These are phyloP conservation scores for Ceramica pisi DNA, from an alignment of 2,888 invertebrate genomes.

Conservation along the genomic window DNA sequence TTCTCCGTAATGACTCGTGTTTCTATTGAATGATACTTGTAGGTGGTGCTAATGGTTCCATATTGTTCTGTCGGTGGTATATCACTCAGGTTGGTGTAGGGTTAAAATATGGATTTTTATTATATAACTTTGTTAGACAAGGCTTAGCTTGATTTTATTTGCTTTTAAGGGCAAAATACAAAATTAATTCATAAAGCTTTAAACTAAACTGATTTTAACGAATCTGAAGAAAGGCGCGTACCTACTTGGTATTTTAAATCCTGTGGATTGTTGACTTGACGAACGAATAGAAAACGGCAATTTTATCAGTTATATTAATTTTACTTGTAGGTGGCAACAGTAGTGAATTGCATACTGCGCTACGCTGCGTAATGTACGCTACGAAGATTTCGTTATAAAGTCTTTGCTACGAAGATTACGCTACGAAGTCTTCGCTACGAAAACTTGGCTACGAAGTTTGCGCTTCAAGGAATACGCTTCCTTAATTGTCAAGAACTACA, in stretches of 20 bases:
- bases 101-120: neutral
- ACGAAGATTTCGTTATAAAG: neutral
- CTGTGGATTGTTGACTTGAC: no score
- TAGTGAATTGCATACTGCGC: neutral
- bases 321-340: neutral
- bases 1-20: conserved; percentile 40
- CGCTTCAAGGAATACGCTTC: neutral
- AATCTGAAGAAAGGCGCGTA: neutral
- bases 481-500: neutral
- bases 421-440: conserved; percentile 3
- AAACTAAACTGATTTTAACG: neutral
- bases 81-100: neutral
- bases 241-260: neutral
- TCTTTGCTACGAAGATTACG: neutral
- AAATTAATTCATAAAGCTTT: neutral
- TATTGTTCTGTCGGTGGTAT: conserved; percentile 15
- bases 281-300: neutral
- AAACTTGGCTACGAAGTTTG: neutral
- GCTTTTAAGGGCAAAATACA: neutral
- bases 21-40: conserved; percentile 18
- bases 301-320: neutral
- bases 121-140: neutral
- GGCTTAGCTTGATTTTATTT: no score
- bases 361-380: conserved; percentile 9
- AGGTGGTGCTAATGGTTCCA: conserved; percentile 6